Conservation (phyloP, 2,888 invertebrate genomes). For the Bhutanitis thaidina region DNA sequence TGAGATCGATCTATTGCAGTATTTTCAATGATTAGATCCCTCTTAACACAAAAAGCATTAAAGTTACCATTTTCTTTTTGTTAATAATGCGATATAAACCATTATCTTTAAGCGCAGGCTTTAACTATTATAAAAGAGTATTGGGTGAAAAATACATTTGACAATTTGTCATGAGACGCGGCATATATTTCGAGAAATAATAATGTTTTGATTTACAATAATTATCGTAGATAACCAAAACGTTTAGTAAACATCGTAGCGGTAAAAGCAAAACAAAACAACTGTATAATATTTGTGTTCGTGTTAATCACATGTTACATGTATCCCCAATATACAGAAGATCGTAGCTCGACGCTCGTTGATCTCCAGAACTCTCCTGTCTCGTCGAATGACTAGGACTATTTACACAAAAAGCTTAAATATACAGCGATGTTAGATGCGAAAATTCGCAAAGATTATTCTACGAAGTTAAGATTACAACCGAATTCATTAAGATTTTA, state of each 20-base stretch:
- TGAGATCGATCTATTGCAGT: constrained; percentile 8
- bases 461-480: constrained; percentile 67
- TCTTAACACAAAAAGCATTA: constrained; percentile 65
- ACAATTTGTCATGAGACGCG: constrained; percentile 60
- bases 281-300: constrained; percentile 65
- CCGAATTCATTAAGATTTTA: constrained; percentile 44
- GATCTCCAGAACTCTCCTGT: constrained; percentile 42
- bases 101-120: constrained; percentile 64
- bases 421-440: constrained; percentile 78
- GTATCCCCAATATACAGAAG: constrained; percentile 45
- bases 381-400: constrained; percentile 53
- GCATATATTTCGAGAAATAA: constrained; percentile 48
- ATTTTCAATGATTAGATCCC: constrained; percentile 17
- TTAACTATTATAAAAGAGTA: constrained; percentile 67
- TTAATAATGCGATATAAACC: constrained; percentile 72
- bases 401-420: constrained; percentile 78
- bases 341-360: constrained; percentile 36
- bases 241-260: constrained; percentile 77
- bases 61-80: constrained; percentile 47
- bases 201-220: constrained; percentile 53
- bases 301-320: constrained; percentile 77
- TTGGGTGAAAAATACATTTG: constrained; percentile 80
- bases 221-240: constrained; percentile 46
- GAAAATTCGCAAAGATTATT: constrained; percentile 65
- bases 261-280: constrained; percentile 78